Conservation (phyloP, 2,888 invertebrate genomes). For the Spicauda simplicius region DNA sequence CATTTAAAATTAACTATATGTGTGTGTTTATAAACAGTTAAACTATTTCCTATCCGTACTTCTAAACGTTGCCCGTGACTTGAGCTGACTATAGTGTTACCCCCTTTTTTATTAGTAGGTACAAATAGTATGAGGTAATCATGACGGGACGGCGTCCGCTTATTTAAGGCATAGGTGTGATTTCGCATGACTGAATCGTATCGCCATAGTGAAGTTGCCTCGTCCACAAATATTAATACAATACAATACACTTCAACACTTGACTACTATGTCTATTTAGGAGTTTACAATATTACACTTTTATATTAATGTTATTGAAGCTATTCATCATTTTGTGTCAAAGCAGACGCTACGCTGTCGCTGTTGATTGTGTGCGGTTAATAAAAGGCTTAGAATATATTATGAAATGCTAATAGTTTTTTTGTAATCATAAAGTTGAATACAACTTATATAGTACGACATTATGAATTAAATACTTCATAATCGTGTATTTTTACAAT, state of each 20-base stretch:
- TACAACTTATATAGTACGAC: no score
- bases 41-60: conserved; percentile 10
- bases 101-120: not conserved
- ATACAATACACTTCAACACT: not conserved
- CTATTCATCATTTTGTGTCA: not conserved
- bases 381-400: no score
- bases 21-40: not conserved
- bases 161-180: not conserved
- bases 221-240: not conserved
- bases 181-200: conserved; percentile 10
- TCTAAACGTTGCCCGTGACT: conserved; percentile 5
- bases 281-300: not conserved
- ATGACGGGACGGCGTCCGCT: conserved; percentile 2
- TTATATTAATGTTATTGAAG: not conserved
- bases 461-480: no score
- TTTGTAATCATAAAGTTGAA: no score
- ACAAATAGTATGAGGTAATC: not conserved
- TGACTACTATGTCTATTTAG: no score
- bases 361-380: no score
- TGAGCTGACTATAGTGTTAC: conserved; percentile 18
- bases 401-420: no score
- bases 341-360: no score
- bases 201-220: not conserved
- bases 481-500: no score
- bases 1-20: not conserved